These are phyloP conservation scores for Dryobota labecula DNA, from an alignment of 2,888 invertebrate genomes.

Conservation along the genomic window DNA sequence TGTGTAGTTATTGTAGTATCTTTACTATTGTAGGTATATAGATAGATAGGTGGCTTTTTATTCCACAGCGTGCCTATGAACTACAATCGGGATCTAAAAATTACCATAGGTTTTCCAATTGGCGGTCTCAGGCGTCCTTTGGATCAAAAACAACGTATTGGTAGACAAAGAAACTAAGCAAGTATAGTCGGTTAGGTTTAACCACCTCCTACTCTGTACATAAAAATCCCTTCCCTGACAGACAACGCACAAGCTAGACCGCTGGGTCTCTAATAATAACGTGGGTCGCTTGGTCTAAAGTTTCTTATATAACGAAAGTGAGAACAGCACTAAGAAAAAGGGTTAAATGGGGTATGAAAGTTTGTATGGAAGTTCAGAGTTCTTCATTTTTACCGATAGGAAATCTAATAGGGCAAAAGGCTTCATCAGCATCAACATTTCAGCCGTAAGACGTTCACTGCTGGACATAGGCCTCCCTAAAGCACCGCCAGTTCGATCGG, in stretches of 20 bases:
- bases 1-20: constrained; percentile 28
- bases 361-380: background rate
- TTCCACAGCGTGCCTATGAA: too few species aligned
- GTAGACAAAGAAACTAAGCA: background rate
- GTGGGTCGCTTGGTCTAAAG: too few species aligned
- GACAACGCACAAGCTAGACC: background rate
- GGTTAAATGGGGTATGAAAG: background rate
- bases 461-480: too few species aligned
- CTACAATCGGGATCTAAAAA: background rate
- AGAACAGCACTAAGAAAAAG: background rate
- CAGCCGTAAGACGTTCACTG: too few species aligned
- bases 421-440: too few species aligned
- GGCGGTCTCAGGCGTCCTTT: background rate
- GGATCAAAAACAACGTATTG: background rate
- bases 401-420: background rate
- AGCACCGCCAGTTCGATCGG: too few species aligned
- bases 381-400: background rate
- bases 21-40: constrained; percentile 1
- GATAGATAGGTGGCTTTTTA: background rate
- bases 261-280: background rate
- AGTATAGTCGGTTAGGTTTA: background rate
- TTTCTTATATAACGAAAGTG: background rate
- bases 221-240: too few species aligned
- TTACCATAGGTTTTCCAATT: background rate
- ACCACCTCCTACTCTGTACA: background rate